Base-by-base conservation (phyloP, 1,140 invertebrate genomes). In the Zaprionus camerounensis region DNA sequence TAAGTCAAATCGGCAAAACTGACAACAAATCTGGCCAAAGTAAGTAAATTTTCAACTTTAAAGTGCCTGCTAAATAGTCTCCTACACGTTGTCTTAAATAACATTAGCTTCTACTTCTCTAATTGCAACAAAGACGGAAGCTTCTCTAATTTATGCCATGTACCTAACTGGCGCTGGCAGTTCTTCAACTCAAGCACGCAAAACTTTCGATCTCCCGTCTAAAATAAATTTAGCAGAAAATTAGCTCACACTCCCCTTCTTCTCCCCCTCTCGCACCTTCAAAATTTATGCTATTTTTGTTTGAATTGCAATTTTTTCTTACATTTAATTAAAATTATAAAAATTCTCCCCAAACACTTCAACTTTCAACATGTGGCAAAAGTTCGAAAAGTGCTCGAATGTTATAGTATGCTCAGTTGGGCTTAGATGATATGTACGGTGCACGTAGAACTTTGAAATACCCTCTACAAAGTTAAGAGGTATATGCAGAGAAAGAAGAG, bases 81-180 rank as follows among this genome's bases (percentile, higher is more conserved):
- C 24, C 64, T 51, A 51, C 17, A 51, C 46, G 24, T 62, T 53
- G 38, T 56, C 24, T 67, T 75, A 59, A 84, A 78, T 81, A 59
- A 76, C 38, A 58, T 78, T 81, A 64, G 74, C 70, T 26, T n/a
- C 24, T 59, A 53, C 65, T 73, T 57, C 65, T 12, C 17, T 38
- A 51, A 28, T n/a, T 9, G 20, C 34, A 36, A 24, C 38, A 41
- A 1, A 13, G 15, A 41, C 38, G 41, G 20, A 44, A n/a, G 44
- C 59, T 73, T 82, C 80, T 75, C 75, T 82, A 82, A 86, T 86
- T 82, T 87, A 85, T 86, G 82, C 76, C 82, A 82, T 82, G 76
- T 20, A 1, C 20, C 20, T 20, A 20, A 20, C 20, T 20, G 20
- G 20, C 20, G 20, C 20, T 20, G 20, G 20, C 20, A 20, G 75